These are phyloP conservation scores for Malurus melanocephalus DNA, from an alignment of 2,113 vertebrate species.

Conservation along the genomic window DNA sequence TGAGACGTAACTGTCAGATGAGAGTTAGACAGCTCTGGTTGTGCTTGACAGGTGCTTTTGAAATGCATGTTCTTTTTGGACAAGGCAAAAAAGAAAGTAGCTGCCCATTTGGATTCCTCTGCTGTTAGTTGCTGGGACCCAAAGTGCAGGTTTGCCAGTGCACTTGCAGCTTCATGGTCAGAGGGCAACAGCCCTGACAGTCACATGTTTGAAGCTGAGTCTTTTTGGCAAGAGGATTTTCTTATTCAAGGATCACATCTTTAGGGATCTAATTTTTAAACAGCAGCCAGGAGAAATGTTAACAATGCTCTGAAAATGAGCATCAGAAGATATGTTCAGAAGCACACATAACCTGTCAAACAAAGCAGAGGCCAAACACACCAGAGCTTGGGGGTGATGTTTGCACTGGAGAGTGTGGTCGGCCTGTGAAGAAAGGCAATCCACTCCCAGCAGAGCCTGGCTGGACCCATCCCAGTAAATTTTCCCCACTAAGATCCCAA, in stretches of 20 bases:
- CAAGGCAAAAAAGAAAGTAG: not conserved
- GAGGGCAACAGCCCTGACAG: not conserved
- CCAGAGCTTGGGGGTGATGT: conserved; percentile 12
- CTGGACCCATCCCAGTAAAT: conserved; percentile 27
- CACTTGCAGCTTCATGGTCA: not conserved
- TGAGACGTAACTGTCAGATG: not conserved
- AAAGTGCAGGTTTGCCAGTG: not conserved
- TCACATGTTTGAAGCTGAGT: not conserved
- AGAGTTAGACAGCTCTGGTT: not conserved
- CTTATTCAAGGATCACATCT: conserved; percentile 15
- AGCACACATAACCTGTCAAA: conserved; percentile 57
- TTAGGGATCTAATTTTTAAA: conserved; percentile 34
- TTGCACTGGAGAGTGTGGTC: conserved; percentile 20
- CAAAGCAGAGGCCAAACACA: conserved; percentile 36
- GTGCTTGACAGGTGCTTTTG: not conserved
- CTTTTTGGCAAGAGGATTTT: not conserved
- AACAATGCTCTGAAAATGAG: conserved; percentile 23
- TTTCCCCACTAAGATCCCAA: conserved; percentile 16
- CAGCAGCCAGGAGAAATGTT: conserved; percentile 33
- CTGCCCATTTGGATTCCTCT: not conserved
- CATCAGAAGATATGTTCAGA: conserved; percentile 51
- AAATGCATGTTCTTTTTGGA: not conserved
- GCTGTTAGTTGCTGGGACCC: not conserved
- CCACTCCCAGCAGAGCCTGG: not conserved
- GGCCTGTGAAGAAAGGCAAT: not conserved